These are phyloP conservation scores for Peromyscus maniculatus DNA, from an alignment of 2,113 vertebrate genomes.

Conservation along the genomic window DNA sequence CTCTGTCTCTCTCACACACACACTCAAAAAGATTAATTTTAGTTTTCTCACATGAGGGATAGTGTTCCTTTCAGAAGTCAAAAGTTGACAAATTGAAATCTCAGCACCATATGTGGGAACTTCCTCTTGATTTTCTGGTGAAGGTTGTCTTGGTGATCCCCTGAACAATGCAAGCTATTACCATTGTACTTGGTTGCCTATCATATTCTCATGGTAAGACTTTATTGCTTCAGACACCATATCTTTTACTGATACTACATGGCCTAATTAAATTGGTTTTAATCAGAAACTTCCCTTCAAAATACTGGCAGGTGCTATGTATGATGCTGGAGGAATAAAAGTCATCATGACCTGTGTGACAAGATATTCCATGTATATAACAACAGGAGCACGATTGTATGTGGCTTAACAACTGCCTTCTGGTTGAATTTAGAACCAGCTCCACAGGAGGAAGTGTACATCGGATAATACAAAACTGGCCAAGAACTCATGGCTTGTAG, in stretches of 20 bases:
- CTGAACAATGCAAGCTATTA: neutral
- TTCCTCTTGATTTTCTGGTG: neutral
- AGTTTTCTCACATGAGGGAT: neutral
- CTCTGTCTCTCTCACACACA: neutral
- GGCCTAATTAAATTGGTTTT: no score
- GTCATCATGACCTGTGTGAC: neutral
- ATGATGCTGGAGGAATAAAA: neutral
- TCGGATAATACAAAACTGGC: neutral
- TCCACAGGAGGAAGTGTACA: neutral
- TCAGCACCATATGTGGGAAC: neutral
- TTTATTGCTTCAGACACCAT: neutral
- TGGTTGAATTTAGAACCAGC: neutral
- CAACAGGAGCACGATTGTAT: neutral
- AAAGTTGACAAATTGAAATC: neutral
- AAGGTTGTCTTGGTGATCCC: neutral
- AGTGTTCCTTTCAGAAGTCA: neutral
- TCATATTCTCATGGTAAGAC: neutral
- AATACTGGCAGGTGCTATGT: neutral
- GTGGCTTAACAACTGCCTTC: neutral
- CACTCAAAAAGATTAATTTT: neutral
- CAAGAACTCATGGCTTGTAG: neutral
- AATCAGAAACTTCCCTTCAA: neutral
- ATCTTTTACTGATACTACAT: neutral
- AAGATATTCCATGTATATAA: neutral
- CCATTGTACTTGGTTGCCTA: no score